Evolutionary conservation across 2,113 vertebrate genomes (phyloP).

Genomic region (Machaerirhynchus nigripectus): DNA sequence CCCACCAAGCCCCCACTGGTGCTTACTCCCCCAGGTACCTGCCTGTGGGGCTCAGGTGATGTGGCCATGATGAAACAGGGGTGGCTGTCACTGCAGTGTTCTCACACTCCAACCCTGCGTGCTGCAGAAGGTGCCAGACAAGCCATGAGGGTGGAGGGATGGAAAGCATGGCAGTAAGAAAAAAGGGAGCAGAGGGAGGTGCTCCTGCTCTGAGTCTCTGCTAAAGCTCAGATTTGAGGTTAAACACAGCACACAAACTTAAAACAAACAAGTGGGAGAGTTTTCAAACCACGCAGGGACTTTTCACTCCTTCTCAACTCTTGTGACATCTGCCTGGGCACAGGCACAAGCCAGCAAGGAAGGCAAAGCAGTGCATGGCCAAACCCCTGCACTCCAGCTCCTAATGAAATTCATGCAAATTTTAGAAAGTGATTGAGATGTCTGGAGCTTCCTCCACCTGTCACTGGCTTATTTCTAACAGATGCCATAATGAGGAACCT

Average conservation of each 20-base stretch:
- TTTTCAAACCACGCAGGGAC: neutral
- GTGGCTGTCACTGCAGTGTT: neutral
- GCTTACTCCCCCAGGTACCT: neutral
- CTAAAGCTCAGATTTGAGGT: neutral
- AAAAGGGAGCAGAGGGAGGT: neutral
- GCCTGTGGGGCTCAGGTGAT: neutral
- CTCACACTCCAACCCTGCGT: neutral
- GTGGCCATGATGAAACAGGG: too few relatives aligned
- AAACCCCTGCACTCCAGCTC: neutral
- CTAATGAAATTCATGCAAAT: neutral
- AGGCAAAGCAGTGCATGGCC: neutral
- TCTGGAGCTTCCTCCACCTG: neutral
- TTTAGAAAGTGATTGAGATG: neutral
- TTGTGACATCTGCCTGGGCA: neutral
- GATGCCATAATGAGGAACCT: neutral
- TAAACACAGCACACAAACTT: neutral
- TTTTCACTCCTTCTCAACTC: neutral
- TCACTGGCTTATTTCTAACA: slow-evolving; percentile 1
- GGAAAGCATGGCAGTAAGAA: neutral
- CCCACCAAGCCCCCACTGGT: rapidly evolving
- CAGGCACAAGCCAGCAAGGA: neutral
- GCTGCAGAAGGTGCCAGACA: neutral
- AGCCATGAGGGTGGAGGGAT: neutral
- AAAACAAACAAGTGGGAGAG: neutral
- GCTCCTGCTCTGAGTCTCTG: neutral